Base-by-base conservation (phyloP, 2,888 invertebrate species). In the Eupithecia dodoneata region DNA sequence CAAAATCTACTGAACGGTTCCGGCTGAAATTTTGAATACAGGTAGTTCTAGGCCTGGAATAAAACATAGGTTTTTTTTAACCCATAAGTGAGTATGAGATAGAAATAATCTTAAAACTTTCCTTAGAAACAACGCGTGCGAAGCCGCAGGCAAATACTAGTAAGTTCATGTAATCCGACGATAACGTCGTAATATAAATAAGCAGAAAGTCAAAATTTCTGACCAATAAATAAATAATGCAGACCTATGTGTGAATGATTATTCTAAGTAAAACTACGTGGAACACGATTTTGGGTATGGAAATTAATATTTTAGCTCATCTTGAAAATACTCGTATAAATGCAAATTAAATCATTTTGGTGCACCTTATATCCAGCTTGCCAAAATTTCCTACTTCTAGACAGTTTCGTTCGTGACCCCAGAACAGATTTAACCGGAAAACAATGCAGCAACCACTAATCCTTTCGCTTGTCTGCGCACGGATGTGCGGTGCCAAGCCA, bases 401-500 rank as follows among this genome's bases (percentile, higher is more conserved):
- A 45, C 69, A 69, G 69, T 7, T 67, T 10, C n/a, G n/a, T 45
- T 45, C 69, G 42, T 66, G 18, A 69, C 69, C 69, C 66, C 45
- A n/a, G 15, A 44, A 69, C 69, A 44, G 69, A 45, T 18, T 44
- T 69, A 4, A n/a, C 69, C 42, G 3, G 10, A 69, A 69, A 69
- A 69, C n/a, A 69, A 45, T n/a, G 69, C 69, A n/a, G 45, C 12
- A 66, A 42, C 42, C 42, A 42, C 66, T 66, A 42, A 42, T 66
- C 41, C 66, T 66, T 66, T 42, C 42, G 66, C 42, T 42, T 66
- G 66, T 66, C 42, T 66, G 66, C 42, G 3, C 66, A 66, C 42
- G 15, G 42, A 42, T 42, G 42, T 15, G 41, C 41, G 65, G 6
- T 66, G 41, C 66, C 41, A 66, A 42, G 6, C 42, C 59, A 59